A percentile compares a stretch with the other conserved stretches of the same genome.
phyloP scores from a whole-genome alignment of 1,140 invertebrate genomes.

The Grapholita molesta region DNA sequence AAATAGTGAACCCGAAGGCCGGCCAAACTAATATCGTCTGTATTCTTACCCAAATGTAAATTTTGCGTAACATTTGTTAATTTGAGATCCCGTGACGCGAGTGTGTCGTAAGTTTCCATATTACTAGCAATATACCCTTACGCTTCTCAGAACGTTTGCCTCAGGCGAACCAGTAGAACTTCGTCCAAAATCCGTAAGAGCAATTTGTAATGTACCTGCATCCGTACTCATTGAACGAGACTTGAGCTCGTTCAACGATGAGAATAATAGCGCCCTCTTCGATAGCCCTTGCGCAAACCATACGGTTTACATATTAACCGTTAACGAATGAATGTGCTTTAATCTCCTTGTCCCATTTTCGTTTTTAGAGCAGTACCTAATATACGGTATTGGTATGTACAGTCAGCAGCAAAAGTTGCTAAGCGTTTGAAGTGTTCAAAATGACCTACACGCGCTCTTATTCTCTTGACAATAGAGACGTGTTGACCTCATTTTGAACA shows the following conservation, averaged over 20 bases:
- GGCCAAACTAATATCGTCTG: conserved; percentile 23
- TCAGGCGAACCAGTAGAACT: background rate
- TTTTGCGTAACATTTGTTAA: conserved; percentile 60
- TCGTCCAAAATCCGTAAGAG: background rate
- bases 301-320: background rate
- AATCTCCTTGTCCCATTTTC: background rate
- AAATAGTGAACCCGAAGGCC: conserved; percentile 29
- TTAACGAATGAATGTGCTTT: background rate
- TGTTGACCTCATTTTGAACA: too few species aligned
- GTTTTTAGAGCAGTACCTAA: background rate
- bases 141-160: background rate
- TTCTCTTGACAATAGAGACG: too few species aligned
- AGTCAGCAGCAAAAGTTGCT: too few species aligned
- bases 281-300: conserved; percentile 4
- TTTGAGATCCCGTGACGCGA: conserved; percentile 45
- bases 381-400: too few species aligned
- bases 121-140: background rate
- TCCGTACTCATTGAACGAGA: too few species aligned
- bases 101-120: conserved; percentile 42
- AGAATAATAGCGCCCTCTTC: background rate
- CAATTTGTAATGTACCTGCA: background rate
- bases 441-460: too few species aligned
- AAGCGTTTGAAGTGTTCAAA: too few species aligned
- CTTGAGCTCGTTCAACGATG: too few species aligned
- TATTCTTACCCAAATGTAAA: conserved; percentile 27